Evolutionary conservation across 2,888 invertebrate genomes (phyloP), one percentile per base, ranked within the genome.

Genomic region (Archips crataeganus): DNA sequence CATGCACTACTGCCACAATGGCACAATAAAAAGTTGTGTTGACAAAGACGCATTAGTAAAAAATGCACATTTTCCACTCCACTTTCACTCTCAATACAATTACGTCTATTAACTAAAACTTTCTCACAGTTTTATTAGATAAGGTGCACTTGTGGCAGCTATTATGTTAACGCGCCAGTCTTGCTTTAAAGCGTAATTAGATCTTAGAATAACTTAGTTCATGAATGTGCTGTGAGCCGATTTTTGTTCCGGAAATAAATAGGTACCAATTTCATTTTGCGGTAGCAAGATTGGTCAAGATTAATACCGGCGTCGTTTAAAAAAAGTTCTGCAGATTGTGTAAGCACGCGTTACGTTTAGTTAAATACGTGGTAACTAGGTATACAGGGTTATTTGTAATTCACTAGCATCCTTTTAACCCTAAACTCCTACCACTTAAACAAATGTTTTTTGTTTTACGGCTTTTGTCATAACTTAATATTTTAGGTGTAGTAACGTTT

Each of bases 51-150:
- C 79, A 79, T 81, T 82, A 77, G 75, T 79, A 76, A 75, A 76
- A 74, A 71, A 74, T 75, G 75, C 76, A 62, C 59, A 70, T 84
- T 90, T 87, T 86, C 85, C 87, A 85, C 82, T 79, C 79, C 69
- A 82, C 91, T 92, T 92, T 92, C 92, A 85, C 92, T 87, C 81
- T 85, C 84, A 75, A 84, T 88, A 85, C 84, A 88, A 87, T 91
- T 87, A 85, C 77, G 79, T 80, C 78, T 84, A 85, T 85, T 87
- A 84, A 80, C 76, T 80, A 81, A 80, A 82, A 85, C 87, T 90
- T 90, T 92, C 92, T 82, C 91, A 90, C 85, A 84, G 81, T 85
- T 84, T 84, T 86, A 68, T 75, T 61, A 71, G 75, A 70, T 69
- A 75, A 69, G 69, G 65, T 66, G 70, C 66, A 75, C 70, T 63